Conservation (phyloP, 2,888 invertebrate genomes). For the Scaptomyza caliginosa region DNA sequence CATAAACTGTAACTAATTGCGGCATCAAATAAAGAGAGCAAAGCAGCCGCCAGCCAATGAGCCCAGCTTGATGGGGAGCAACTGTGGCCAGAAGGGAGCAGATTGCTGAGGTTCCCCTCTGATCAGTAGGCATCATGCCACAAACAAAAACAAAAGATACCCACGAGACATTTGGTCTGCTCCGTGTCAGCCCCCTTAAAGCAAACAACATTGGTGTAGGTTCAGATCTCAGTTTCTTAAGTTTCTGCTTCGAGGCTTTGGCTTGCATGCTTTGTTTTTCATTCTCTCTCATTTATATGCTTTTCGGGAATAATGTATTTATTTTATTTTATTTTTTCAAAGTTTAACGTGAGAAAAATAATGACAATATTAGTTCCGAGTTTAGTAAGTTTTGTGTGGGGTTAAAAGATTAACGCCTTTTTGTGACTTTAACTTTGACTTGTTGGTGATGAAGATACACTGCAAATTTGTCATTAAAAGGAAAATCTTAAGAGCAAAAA, state of each 20-base stretch:
- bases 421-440: not conserved
- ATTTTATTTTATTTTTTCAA: too few species aligned
- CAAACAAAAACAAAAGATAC: conserved; percentile 8
- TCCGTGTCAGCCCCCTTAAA: conserved; percentile 10
- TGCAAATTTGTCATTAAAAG: too few species aligned
- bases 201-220: conserved; percentile 68
- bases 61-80: not conserved
- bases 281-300: conserved; percentile 42
- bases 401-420: not conserved
- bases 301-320: conserved; percentile 37
- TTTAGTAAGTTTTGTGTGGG: not conserved
- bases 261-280: conserved; percentile 4
- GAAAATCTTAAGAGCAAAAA: too few species aligned
- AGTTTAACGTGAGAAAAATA: conserved; percentile 30
- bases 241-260: conserved; percentile 20
- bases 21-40: conserved; percentile 80
- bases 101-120: conserved; percentile 8
- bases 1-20: conserved; percentile 83
- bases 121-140: conserved; percentile 49
- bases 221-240: conserved; percentile 40
- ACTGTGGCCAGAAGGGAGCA: not conserved
- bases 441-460: not conserved
- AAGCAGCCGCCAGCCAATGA: conserved; percentile 46
- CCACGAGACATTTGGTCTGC: conserved; percentile 56
- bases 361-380: conserved; percentile 18